Evolutionary conservation across 2,888 invertebrate genomes (phyloP).

Genomic region (Onthophagus sagittarius): DNA sequence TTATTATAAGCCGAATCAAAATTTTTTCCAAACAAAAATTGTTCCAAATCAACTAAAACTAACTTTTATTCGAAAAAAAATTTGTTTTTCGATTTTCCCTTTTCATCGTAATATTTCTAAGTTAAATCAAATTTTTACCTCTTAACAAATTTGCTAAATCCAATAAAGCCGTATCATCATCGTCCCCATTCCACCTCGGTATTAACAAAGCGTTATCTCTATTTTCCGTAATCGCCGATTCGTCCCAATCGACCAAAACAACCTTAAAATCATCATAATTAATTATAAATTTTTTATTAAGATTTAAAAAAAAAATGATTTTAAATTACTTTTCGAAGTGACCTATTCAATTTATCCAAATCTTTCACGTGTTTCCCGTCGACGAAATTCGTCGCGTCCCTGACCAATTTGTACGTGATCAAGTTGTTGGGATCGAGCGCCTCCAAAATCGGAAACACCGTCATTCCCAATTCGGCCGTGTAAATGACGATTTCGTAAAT

Average conservation of each 20-base stretch:
- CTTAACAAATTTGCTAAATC: slow-evolving; percentile 72
- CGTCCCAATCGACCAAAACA: slow-evolving; percentile 94
- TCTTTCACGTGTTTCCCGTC: slow-evolving; percentile 94
- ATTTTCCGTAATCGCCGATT: slow-evolving; percentile 79
- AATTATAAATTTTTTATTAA: neutral
- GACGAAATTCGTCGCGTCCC: slow-evolving; percentile 93
- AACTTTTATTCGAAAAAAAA: neutral
- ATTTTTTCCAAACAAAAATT: neutral
- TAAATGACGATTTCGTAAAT: slow-evolving; percentile 94
- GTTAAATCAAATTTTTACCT: slow-evolving; percentile 31
- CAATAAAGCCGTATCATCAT: slow-evolving; percentile 82
- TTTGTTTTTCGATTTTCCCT: neutral
- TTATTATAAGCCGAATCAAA: neutral
- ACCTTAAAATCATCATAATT: slow-evolving; percentile 55
- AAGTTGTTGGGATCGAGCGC: slow-evolving; percentile 86
- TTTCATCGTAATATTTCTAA: too few species aligned
- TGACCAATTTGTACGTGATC: slow-evolving; percentile 85
- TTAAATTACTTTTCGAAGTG: slow-evolving; percentile 66
- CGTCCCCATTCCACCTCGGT: slow-evolving; percentile 89
- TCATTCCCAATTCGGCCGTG: slow-evolving; percentile 93
- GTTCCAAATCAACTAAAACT: neutral
- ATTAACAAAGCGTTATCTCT: slow-evolving; percentile 84
- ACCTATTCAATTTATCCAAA: slow-evolving; percentile 77
- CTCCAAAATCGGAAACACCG: slow-evolving; percentile 90
- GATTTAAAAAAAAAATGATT: slow-evolving; percentile 53